Evolutionary conservation across 1,140 invertebrate species (phyloP), one percentile per base, ranked within the genome.

Genomic region (Leptinotarsa lineolata): DNA sequence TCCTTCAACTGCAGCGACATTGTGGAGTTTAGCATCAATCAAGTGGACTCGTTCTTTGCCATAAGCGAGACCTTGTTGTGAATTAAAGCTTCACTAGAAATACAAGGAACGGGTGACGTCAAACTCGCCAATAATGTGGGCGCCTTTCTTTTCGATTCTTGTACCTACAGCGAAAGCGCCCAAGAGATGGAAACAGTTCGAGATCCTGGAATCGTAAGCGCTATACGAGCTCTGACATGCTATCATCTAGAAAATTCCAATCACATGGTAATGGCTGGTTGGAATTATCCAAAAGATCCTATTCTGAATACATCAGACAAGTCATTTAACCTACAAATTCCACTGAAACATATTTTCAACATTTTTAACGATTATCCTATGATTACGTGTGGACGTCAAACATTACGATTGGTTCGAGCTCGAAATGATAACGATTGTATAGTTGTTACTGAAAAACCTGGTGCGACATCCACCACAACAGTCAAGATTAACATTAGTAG

Each of bases 1-100:
- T 68, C 72, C 12, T 74, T 74, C 59, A 54, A 65, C n/a, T 48
- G 63, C 58, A 70, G 48, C 44, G 72, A 74, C 59, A 46, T 67
- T 15, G 64, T 74, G n/a, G 72, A 74, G 45, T 45, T 74, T 70
- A 46, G 39, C 22, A 74, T 74, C 39, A 74, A 70, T 66, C 58
- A 68, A 54, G 44, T 63, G 18, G 72, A 74, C 54, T 24, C 48
- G 30, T 74, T 60, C 24, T 60, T 70, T 22, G 59, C 39, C 3
- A 74, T 70, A 22, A 58, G 60, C 22, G 58, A 70, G n/a, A 45
- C 67, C 6, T n/a, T 44, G 16, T 12, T 74, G 20, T n/a, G 18
- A n/a, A 74, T 74, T 64, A 30, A 54, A 39, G 68, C 67, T 12
- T 20, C 22, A 39, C 45, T 74, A 12, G 46, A 22, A 65, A 68